phyloP scores from a whole-genome alignment of 2,888 invertebrate genomes.

The Drosophila melanocephala region DNA sequence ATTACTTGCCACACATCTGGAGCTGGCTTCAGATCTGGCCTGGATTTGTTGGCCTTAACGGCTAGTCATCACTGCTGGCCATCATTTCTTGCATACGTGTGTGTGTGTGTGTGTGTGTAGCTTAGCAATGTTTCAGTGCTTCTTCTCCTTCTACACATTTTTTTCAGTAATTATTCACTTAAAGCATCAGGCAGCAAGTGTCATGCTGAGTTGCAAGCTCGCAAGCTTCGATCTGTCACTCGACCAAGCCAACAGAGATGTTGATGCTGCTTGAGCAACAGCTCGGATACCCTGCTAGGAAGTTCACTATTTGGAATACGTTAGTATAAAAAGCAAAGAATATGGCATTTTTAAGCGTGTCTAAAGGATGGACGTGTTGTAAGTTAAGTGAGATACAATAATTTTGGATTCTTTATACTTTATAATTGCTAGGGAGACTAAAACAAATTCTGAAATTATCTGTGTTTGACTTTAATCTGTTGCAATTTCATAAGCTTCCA shows the following conservation, averaged over 20 bases:
- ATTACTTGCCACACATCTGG: conserved; percentile 43
- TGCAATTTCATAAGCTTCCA: not conserved
- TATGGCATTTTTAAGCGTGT: not conserved
- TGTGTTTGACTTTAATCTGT: not conserved
- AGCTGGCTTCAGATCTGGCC: conserved; percentile 57
- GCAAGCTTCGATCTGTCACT: conserved; percentile 46
- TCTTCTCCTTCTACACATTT: conserved; percentile 41
- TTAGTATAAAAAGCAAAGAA: not conserved
- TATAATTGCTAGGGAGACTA: not conserved
- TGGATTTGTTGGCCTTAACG: conserved; percentile 67
- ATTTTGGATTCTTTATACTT: not conserved
- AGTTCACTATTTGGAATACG: not conserved
- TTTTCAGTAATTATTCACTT: conserved; percentile 80
- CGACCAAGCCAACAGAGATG: conserved; percentile 20
- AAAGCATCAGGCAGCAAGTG: conserved; percentile 75
- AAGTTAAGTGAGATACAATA: not conserved
- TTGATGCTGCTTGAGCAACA: conserved; percentile 23
- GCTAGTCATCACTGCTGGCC: conserved; percentile 61
- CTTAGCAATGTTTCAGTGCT: conserved; percentile 41
- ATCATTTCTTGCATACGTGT: conserved; percentile 47
- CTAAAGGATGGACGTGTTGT: not conserved
- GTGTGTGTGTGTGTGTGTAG: conserved; percentile 31
- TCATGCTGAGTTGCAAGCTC: conserved; percentile 78
- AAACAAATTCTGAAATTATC: not conserved
- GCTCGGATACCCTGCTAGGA: conserved; percentile 38